Conservation (phyloP, 2,888 invertebrate genomes). For the Yponomeuta cagnagella region DNA sequence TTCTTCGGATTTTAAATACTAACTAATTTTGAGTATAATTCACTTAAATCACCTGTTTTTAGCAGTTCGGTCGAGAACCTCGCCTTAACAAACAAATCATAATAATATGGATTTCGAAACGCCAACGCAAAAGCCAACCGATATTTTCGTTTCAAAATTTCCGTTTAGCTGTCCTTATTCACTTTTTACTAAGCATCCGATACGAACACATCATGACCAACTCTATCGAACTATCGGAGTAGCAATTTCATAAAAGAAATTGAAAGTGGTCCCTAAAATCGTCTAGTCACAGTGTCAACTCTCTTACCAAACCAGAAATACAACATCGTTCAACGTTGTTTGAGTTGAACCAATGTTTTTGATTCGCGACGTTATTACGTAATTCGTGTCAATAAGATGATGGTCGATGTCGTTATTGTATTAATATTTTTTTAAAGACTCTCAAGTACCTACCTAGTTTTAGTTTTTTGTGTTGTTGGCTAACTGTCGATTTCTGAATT, state of each 20-base stretch:
- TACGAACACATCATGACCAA: no score
- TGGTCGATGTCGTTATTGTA: neutral
- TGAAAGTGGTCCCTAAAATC: neutral
- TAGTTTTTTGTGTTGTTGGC: neutral
- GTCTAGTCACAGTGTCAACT: neutral
- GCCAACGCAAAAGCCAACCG: no score
- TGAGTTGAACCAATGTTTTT: neutral
- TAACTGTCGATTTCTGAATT: no score
- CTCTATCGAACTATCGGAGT: neutral
- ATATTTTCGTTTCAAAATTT: no score
- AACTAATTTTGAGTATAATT: no score
- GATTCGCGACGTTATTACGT: neutral
- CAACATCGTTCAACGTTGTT: neutral
- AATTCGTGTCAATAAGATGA: neutral
- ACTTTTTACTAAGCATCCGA: no score
- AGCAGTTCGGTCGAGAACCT: no score
- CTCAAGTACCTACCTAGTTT: neutral
- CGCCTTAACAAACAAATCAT: no score
- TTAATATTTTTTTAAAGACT: neutral
- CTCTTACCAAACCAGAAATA: slow-evolving; percentile 1
- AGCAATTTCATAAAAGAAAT: neutral
- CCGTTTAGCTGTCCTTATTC: no score
- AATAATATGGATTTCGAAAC: no score
- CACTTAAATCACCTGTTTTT: no score
- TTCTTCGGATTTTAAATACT: no score